Evolutionary conservation across 2,888 invertebrate genomes (phyloP), one percentile per base, ranked within the genome.

Genomic region (Folsomia candida): DNA sequence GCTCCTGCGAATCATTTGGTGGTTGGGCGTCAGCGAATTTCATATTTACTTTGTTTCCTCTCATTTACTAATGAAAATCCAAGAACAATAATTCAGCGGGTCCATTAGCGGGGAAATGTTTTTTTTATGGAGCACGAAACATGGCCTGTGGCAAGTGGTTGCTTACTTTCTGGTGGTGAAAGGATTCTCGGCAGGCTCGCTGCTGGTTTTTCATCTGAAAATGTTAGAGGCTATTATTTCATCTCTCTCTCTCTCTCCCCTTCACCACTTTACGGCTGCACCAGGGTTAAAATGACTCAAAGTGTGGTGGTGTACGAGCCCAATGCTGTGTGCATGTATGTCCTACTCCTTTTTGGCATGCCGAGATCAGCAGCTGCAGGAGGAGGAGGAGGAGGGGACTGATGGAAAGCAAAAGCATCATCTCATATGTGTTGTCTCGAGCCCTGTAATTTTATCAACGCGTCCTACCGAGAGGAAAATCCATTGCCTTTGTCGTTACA

Each of bases 11-110:
- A 20, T 54, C 11, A 22, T 18, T 54, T 64, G 63, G 29, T 29
- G 22, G 22, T 37, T 51, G 63, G 51, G 51, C 51, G 63, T 64
- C 63, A 37, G 51, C 51, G 51, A 25, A 64, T 29, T 51, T 22
- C 24, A 64, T 64, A 64, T 64, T 64, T 64, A 47, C 63, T 64
- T 51, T 64, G 37, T 60, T 24, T 47, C 58, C 61, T 66, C 66
- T 51, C 65, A 22, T 57, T 64, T 70, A 60, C 66, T 70, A 70
- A 70, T 69, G 65, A 70, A 70, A 70, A 61, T 70, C 70, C 70
- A 65, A 70, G 70, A 70, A 70, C 70, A 70, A 70, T 70, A 70
- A 51, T 59, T 54, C 61, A 60, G 47, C 37, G 51, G 58, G 70
- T 66, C 70, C 70, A 70, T 70, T 70, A 70, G 65, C 29, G 27